phyloP scores from a whole-genome alignment of 2,888 invertebrate species.

The Pseudococcus longispinus region DNA sequence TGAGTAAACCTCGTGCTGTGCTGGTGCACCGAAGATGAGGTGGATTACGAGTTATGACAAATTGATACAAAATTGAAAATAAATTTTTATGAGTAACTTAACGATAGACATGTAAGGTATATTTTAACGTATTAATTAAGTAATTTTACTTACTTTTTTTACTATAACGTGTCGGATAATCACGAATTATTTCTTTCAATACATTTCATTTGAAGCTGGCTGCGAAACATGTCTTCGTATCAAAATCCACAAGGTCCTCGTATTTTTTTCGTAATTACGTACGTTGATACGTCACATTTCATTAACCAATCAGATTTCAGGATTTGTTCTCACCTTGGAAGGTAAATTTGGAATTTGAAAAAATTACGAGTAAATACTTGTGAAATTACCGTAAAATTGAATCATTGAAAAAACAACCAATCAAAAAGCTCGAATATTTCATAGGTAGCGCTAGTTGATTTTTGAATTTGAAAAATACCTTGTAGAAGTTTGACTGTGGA shows the following conservation, averaged over 20 bases:
- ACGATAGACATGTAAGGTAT: background rate
- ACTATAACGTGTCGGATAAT: conserved; percentile 20
- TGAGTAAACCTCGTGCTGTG: conserved; percentile 21
- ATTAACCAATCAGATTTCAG: background rate
- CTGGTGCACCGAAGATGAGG: background rate
- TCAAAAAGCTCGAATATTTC: background rate
- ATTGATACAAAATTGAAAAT: background rate
- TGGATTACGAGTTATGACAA: background rate
- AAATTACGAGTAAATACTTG: background rate
- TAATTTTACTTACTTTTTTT: conserved; percentile 5
- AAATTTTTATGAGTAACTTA: background rate
- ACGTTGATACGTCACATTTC: background rate
- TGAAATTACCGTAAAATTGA: background rate
- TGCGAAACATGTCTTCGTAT: conserved; percentile 21
- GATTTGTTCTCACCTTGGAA: background rate
- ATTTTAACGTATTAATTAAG: background rate
- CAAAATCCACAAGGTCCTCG: background rate
- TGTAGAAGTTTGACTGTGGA: background rate
- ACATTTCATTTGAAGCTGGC: conserved; percentile 44
- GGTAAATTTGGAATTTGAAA: background rate
- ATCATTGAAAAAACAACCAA: background rate
- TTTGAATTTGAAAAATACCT: background rate
- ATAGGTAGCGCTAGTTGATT: background rate
- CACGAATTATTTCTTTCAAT: conserved; percentile 40
- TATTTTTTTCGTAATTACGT: conserved; percentile 9